A percentile compares a stretch with the other conserved stretches of the same genome.
Evolutionary conservation across 2,113 vertebrate genomes (phyloP).

Genomic region (Sula dactylatra): DNA sequence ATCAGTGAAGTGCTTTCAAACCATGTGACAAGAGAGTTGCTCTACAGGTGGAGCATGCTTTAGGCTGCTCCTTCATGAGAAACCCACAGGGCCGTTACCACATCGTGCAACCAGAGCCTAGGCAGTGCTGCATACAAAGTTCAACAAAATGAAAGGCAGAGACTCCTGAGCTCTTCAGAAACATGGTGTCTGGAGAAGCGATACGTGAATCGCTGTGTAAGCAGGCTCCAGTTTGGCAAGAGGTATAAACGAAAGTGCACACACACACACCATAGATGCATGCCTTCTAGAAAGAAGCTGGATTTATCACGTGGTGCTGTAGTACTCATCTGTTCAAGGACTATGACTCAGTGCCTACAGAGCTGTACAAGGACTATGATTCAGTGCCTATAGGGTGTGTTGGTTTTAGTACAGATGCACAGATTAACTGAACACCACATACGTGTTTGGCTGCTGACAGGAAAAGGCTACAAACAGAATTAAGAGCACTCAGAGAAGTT

Average conservation of each 20-base stretch:
- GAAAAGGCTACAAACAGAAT: neutral
- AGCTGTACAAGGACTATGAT: neutral
- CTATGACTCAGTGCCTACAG: neutral
- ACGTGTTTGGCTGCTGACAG: neutral
- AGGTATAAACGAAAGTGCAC: rapidly evolving
- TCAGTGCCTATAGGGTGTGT: neutral
- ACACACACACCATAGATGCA: rapidly evolving
- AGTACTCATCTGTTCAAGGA: neutral
- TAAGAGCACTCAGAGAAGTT: neutral
- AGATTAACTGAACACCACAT: neutral
- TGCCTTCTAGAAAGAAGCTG: neutral
- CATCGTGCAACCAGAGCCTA: rapidly evolving
- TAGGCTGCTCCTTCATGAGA: neutral
- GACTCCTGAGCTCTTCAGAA: neutral
- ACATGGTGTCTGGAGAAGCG: rapidly evolving
- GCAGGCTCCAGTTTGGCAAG: neutral
- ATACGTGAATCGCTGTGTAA: neutral
- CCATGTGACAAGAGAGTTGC: neutral
- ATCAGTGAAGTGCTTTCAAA: neutral
- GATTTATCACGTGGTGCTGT: neutral
- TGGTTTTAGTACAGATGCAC: neutral
- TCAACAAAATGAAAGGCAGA: neutral
- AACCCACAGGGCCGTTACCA: neutral
- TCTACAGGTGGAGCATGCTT: neutral
- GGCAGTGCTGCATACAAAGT: rapidly evolving